phyloP scores from a whole-genome alignment of 2,113 vertebrate genomes.

The Saguinus midas region DNA sequence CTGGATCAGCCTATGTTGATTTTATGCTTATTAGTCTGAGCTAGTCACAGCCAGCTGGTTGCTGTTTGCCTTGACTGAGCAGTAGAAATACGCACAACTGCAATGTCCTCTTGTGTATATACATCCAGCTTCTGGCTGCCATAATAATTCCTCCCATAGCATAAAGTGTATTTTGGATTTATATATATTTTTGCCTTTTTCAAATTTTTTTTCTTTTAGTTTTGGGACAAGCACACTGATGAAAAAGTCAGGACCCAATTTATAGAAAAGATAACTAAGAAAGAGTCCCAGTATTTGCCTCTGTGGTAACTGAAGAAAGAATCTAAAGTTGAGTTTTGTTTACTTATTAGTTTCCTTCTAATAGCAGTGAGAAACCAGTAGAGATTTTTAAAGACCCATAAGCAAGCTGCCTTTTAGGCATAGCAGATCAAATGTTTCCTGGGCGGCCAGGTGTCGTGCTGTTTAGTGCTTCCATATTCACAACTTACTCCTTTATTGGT shows the following conservation, averaged over 20 bases:
- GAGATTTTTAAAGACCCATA: slow-evolving; percentile 46
- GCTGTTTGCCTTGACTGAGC: slow-evolving; percentile 74
- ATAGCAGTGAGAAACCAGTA: slow-evolving; percentile 12
- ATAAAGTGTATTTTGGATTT: background rate
- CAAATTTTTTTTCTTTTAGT: background rate
- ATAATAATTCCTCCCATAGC: background rate
- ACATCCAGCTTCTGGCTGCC: slow-evolving; percentile 36
- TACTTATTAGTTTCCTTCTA: slow-evolving; percentile 28
- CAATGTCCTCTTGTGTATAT: background rate
- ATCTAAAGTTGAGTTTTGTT: background rate
- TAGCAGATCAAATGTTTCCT: slow-evolving; percentile 46
- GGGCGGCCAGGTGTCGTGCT: slow-evolving; percentile 48
- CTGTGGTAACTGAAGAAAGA: background rate
- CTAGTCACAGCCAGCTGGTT: slow-evolving; percentile 72
- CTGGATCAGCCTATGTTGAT: slow-evolving; percentile 70
- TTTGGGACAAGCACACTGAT: background rate
- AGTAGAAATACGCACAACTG: slow-evolving; percentile 54
- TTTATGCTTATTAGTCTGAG: slow-evolving; percentile 74
- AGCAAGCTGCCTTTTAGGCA: slow-evolving; percentile 56
- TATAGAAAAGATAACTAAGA: background rate
- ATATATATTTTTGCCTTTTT: background rate
- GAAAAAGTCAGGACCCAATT: background rate
- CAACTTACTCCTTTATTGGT: slow-evolving; percentile 26
- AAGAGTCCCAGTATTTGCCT: background rate
- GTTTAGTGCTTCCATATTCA: slow-evolving; percentile 50